Evolutionary conservation across 2,113 vertebrate genomes (phyloP), one percentile per base, ranked within the genome.

Genomic region (Lagenorhynchus albirostris): DNA sequence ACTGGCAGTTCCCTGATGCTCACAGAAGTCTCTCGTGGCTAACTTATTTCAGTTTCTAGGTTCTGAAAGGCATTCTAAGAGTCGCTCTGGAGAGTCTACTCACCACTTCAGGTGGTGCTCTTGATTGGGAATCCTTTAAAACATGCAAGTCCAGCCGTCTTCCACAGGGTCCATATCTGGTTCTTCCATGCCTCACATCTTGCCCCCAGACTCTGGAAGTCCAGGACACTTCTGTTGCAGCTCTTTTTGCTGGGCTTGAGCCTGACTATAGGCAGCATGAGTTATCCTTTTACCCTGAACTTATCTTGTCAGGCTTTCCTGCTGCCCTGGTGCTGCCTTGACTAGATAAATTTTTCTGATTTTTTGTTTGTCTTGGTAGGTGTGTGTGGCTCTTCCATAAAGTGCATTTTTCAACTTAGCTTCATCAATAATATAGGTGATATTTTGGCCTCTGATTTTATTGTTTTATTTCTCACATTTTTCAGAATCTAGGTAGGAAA

Each of bases 381-480:
- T 26, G 6, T 11, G 3, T 58, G 62, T 96, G 44, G 44, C 33
- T 94, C 25, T 76, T 76, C 23, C 15, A 83, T 21, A 38, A 63
- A 94, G 25, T 81, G 0, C 2, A 33, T 60, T 94, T 94, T 95
- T 84, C 36, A 87, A 23, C 25, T 80, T 91, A 36, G 3, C 20
- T 76, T 97, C 38, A 67, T 89, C 13, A 47, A 10, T 67, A 67
- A 14, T 20, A 25, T 41, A 83, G 47, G 65, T 33, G 36, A 82
- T n/a, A 36, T 63, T 91, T 89, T 62, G 21, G 4, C 3, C 12
- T 91, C 33, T 2, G 11, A 15, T 91, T 91, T 89, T 47, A 50
- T 93, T 81, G 70, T 84, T 76, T 71, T 86, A 70, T 77, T 93
- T 93, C 18, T 91, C 65, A 94, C 6, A 6, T 55, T 84, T 33